These are phyloP conservation scores for Crambe crambe DNA, from an alignment of 37 sponge, comb jelly and placozoan genomes.

Conservation along the genomic window DNA sequence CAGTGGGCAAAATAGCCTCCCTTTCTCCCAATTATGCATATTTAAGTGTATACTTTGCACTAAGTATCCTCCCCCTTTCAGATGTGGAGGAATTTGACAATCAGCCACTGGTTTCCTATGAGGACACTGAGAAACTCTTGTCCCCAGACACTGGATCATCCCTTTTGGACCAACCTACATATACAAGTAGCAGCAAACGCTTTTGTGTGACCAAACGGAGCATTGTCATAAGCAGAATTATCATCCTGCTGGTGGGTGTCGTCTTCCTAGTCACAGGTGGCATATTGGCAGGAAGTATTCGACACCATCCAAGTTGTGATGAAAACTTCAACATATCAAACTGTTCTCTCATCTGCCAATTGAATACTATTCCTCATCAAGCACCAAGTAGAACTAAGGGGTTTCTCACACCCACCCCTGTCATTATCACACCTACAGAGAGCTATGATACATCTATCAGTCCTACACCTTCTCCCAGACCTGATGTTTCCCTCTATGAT, in stretches of 20 bases:
- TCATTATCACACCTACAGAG: neutral
- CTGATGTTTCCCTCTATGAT: no score
- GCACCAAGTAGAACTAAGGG: no score
- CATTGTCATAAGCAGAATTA: neutral
- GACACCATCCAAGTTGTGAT: neutral
- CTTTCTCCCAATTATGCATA: no score
- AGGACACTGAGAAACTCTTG: neutral
- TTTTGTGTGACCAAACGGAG: neutral
- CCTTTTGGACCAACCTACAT: neutral
- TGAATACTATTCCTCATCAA: neutral
- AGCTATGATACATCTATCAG: neutral
- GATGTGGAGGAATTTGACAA: no score
- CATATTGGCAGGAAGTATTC: neutral
- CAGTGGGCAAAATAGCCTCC: no score
- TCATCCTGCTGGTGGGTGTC: slow-evolving; percentile 12
- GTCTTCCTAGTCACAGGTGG: neutral
- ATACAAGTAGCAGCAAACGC: neutral
- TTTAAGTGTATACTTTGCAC: no score
- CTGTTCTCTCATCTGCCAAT: neutral
- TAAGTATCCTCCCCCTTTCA: no score
- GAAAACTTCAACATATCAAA: neutral
- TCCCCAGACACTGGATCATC: neutral
- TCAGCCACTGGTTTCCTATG: neutral
- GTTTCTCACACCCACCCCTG: neutral
- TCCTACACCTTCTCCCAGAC: neutral